These are phyloP conservation scores for Araneus ventricosus DNA, from an alignment of 1,140 invertebrate genomes.

Conservation along the genomic window DNA sequence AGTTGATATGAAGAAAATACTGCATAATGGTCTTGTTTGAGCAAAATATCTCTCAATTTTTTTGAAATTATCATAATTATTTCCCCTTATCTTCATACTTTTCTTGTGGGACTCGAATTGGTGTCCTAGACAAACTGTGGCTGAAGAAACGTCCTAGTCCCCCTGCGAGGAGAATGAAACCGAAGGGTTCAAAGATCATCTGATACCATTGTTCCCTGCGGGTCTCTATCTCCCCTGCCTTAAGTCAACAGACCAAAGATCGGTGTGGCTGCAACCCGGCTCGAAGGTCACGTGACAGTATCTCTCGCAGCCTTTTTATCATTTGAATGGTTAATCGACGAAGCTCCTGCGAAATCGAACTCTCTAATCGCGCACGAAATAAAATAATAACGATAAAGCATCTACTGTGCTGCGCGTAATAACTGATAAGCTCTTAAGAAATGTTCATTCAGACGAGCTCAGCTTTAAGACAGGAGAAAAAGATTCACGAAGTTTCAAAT, in stretches of 20 bases:
- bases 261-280: neutral
- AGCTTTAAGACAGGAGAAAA: neutral
- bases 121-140: no score
- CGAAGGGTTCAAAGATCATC: constrained; percentile 40
- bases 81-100: no score
- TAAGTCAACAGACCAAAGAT: constrained; percentile 44
- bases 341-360: constrained; percentile 39
- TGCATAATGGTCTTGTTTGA: no score
- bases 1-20: no score
- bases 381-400: constrained; percentile 10
- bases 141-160: no score
- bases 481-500: neutral
- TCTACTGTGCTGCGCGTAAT: constrained; percentile 25
- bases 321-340: constrained; percentile 39
- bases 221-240: constrained; percentile 6
- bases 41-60: no score
- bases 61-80: no score
- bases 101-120: no score
- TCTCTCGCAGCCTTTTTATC: no score
- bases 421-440: constrained; percentile 2
- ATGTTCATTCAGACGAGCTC: neutral
- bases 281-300: constrained; percentile 23
- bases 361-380: constrained; percentile 9
- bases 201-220: constrained; percentile 18
- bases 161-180: constrained; percentile 28